Percentiles rank a stretch among this genome's conserved stretches.
Conservation (phyloP, 2,797 vertebrate species). For the Kryptolebias ocellatus region DNA sequence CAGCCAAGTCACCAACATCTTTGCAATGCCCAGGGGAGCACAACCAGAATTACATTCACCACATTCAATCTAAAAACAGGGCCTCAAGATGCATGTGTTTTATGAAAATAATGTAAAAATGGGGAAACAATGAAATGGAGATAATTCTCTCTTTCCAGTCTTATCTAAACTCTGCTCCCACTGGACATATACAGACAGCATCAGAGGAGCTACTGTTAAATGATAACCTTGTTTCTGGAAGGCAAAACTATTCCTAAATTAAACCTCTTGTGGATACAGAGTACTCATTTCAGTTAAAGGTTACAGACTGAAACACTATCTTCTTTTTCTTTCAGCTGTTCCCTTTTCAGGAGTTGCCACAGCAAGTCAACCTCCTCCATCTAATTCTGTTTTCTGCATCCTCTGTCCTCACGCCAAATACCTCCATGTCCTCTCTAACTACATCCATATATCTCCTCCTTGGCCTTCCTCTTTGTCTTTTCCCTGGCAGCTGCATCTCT, state of each 20-base stretch:
- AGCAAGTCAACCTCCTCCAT: too few relatives aligned
- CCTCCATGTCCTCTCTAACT: too few relatives aligned
- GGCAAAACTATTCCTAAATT: conserved; percentile 47
- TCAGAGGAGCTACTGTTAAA: conserved; percentile 64
- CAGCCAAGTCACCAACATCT: conserved; percentile 67
- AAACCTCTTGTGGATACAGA: conserved; percentile 38
- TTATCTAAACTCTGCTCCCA: conserved; percentile 69
- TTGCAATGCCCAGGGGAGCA: conserved; percentile 46
- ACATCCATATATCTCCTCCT: too few relatives aligned
- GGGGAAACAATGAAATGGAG: conserved; percentile 69
- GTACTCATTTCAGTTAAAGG: conserved; percentile 43
- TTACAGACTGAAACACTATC: background rate
- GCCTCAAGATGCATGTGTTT: conserved; percentile 49
- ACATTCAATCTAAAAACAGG: conserved; percentile 58
- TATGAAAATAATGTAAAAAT: conserved; percentile 69
- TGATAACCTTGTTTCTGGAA: conserved; percentile 55
- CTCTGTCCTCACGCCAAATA: too few relatives aligned
- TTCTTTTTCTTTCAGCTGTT: too few relatives aligned
- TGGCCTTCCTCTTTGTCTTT: too few relatives aligned
- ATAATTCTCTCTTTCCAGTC: conserved; percentile 58
- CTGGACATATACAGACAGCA: conserved; percentile 45
- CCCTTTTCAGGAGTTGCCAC: too few relatives aligned
- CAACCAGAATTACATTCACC: conserved; percentile 62
- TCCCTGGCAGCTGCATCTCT: too few relatives aligned
- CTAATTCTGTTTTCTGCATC: too few relatives aligned